A percentile compares a stretch with the other conserved stretches of the same genome.
These are phyloP conservation scores for Halichoerus grypus DNA, from an alignment of 2,113 vertebrate genomes.

Conservation along the genomic window DNA sequence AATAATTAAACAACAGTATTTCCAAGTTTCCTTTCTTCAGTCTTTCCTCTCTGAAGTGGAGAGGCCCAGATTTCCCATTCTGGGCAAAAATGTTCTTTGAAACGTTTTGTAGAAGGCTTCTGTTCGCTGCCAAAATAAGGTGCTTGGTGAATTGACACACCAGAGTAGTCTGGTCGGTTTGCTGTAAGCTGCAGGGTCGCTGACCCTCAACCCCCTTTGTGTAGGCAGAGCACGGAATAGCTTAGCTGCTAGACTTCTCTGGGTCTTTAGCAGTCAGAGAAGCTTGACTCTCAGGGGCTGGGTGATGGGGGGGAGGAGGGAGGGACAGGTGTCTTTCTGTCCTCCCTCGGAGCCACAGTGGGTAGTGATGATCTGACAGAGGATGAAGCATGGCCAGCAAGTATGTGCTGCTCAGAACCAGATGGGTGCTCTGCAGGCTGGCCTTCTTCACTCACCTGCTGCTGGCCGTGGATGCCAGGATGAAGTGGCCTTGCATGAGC, in stretches of 20 bases:
- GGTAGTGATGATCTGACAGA: no score
- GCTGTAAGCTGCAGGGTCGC: neutral
- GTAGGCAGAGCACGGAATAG: neutral
- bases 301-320: neutral
- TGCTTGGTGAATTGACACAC: neutral
- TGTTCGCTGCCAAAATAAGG: neutral
- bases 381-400: neutral
- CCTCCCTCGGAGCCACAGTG: neutral
- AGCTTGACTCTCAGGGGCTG: neutral
- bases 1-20: neutral
- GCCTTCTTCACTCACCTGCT: no score
- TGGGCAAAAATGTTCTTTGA: neutral
- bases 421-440: neutral
- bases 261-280: neutral
- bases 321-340: neutral
- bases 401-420: neutral
- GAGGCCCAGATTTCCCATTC: neutral
- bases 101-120: neutral
- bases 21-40: neutral
- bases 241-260: no score
- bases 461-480: neutral
- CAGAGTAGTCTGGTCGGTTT: neutral
- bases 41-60: neutral
- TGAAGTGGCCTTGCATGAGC: rapidly evolving
- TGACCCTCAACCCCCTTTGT: neutral